A percentile compares a stretch with the other conserved stretches of the same genome.
These are phyloP conservation scores for Perdita meconis DNA, from an alignment of 2,888 invertebrate genomes.

Conservation along the genomic window DNA sequence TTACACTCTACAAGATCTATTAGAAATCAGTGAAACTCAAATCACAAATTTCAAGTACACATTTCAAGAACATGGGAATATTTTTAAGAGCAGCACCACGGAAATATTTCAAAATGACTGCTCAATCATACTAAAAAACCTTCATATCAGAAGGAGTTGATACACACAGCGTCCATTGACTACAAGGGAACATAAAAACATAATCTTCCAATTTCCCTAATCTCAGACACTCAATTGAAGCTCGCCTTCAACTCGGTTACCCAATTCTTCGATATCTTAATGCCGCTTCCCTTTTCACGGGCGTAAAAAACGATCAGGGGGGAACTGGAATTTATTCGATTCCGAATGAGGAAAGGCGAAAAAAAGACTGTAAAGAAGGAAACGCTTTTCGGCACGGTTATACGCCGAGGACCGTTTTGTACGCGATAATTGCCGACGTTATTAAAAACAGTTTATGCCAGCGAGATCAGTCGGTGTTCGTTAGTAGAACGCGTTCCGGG, in stretches of 20 bases:
- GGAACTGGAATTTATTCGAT: constrained; percentile 15
- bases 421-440: constrained; percentile 64
- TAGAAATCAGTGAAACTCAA: no score
- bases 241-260: not conserved
- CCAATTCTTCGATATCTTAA: constrained; percentile 27
- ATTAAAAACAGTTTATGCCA: constrained; percentile 69
- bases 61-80: no score
- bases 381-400: constrained; percentile 35
- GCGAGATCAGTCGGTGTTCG: constrained; percentile 66
- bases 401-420: constrained; percentile 39
- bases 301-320: constrained; percentile 15
- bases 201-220: not conserved
- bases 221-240: not conserved
- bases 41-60: no score
- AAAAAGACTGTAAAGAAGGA: not conserved
- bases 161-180: not conserved
- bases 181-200: not conserved
- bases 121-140: no score
- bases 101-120: no score
- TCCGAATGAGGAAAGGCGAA: not conserved
- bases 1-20: no score
- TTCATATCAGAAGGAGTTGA: no score
- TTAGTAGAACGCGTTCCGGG: constrained; percentile 68
- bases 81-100: no score
- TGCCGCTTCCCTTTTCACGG: constrained; percentile 8